Conservation (phyloP, 2,797 vertebrate genomes). For the Cynodonichthys magdalenae region DNA sequence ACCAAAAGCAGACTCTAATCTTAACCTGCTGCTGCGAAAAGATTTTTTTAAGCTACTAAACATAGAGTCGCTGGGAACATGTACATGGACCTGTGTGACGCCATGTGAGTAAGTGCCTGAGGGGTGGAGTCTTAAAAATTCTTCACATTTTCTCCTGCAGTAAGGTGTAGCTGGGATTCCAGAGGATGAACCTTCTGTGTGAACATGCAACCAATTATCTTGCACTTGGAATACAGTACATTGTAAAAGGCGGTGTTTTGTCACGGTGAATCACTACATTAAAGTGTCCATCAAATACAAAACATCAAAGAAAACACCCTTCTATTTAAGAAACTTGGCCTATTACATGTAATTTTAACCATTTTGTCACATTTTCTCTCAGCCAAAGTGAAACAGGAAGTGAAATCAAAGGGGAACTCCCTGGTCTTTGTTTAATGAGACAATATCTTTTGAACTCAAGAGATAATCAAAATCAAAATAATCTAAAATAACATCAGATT, state of each 20-base stretch:
- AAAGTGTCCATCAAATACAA: not conserved
- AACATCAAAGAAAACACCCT: no score
- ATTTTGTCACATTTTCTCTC: no score
- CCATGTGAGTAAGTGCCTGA: not conserved
- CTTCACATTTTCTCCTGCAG: not conserved
- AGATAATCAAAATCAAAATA: no score
- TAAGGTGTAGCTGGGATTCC: not conserved
- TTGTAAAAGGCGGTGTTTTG: not conserved
- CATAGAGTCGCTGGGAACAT: conserved; percentile 1
- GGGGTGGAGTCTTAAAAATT: not conserved
- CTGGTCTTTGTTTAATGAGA: no score
- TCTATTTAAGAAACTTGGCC: no score
- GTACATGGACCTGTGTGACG: not conserved
- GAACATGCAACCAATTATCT: not conserved
- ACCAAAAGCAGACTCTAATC: conserved; percentile 34
- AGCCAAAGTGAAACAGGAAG: no score
- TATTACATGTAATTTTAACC: no score
- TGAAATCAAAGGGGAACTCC: no score
- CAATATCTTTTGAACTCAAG: no score
- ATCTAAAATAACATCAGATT: no score
- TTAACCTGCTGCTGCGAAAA: conserved; percentile 32
- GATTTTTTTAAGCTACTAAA: conserved; percentile 10
- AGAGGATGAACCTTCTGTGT: not conserved
- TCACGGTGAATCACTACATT: conserved; percentile 3
- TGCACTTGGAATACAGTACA: not conserved